Percentiles rank a stretch among this genome's conserved stretches.
phyloP scores from a whole-genome alignment of 2,888 invertebrate genomes.

The Parnassius apollo region DNA sequence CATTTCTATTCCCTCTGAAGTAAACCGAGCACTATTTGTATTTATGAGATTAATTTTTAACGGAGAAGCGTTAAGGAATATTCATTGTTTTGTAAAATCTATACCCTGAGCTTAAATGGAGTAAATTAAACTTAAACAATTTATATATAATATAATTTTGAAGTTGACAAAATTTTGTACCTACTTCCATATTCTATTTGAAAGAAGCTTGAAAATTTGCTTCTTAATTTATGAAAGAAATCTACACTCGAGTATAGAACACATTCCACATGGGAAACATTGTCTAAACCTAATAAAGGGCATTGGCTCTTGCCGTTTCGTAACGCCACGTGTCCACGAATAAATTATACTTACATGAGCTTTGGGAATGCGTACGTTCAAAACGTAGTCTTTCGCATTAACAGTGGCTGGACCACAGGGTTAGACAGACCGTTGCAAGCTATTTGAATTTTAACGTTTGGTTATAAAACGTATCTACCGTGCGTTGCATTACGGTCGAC shows the following conservation, averaged over 20 bases:
- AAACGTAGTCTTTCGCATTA: conserved; percentile 13
- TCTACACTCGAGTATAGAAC: conserved; percentile 18
- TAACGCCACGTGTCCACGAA: conserved; percentile 35
- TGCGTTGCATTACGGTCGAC: conserved; percentile 53
- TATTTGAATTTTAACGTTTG: conserved; percentile 16
- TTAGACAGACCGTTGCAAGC: conserved; percentile 12
- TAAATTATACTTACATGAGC: conserved; percentile 21
- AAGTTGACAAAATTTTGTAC: too few species aligned
- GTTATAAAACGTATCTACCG: conserved; percentile 29
- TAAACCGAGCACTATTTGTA: not conserved
- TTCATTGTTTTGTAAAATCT: too few species aligned
- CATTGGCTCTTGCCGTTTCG: conserved; percentile 42
- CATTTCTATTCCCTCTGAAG: not conserved
- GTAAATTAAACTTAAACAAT: too few species aligned
- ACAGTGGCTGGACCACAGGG: not conserved
- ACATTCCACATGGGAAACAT: conserved; percentile 29
- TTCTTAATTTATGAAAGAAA: conserved; percentile 6
- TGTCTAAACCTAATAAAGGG: conserved; percentile 37
- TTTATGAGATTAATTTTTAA: too few species aligned
- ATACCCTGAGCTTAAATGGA: too few species aligned
- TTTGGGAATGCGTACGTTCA: conserved; percentile 17
- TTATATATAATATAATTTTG: too few species aligned
- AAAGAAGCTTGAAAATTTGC: too few species aligned
- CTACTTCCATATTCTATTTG: too few species aligned
- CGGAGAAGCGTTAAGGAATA: too few species aligned